phyloP scores from a whole-genome alignment of 2,797 vertebrate genomes.

The Balearica regulorum region DNA sequence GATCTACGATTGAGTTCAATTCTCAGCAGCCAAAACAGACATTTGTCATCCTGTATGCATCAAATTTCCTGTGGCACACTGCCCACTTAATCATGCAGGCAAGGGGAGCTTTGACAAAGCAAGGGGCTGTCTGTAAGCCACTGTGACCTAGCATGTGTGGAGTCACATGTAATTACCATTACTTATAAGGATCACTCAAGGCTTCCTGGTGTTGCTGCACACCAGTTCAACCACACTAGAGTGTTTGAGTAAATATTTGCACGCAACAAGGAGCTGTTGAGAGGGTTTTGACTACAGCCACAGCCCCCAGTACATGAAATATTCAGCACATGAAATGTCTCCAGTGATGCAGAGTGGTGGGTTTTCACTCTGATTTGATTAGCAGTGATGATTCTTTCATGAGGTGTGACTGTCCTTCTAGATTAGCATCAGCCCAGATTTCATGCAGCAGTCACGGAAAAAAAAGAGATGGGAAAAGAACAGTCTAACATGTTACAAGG shows the following conservation, averaged over 20 bases:
- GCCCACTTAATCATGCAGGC: conserved; percentile 77
- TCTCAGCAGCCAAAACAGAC: conserved; percentile 90
- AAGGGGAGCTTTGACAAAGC: conserved; percentile 65
- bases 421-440: conserved; percentile 80
- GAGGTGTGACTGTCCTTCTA: conserved; percentile 88
- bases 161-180: conserved; percentile 90
- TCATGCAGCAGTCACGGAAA: conserved; percentile 88
- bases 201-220: conserved; percentile 75
- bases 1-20: conserved; percentile 87
- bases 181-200: conserved; percentile 86
- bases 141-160: conserved; percentile 75
- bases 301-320: conserved; percentile 87
- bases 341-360: conserved; percentile 80
- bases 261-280: conserved; percentile 85
- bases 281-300: conserved; percentile 78
- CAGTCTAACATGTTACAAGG: neutral
- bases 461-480: conserved; percentile 53
- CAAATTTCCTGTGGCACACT: conserved; percentile 68
- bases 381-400: conserved; percentile 97
- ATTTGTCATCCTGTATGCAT: conserved; percentile 84
- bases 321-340: conserved; percentile 85
- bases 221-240: conserved; percentile 70
- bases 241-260: conserved; percentile 92
- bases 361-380: conserved; percentile 95
- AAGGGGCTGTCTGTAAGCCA: conserved; percentile 64